Evolutionary conservation across 2,113 vertebrate species (phyloP).

Genomic region (Aleadryas rufinucha): DNA sequence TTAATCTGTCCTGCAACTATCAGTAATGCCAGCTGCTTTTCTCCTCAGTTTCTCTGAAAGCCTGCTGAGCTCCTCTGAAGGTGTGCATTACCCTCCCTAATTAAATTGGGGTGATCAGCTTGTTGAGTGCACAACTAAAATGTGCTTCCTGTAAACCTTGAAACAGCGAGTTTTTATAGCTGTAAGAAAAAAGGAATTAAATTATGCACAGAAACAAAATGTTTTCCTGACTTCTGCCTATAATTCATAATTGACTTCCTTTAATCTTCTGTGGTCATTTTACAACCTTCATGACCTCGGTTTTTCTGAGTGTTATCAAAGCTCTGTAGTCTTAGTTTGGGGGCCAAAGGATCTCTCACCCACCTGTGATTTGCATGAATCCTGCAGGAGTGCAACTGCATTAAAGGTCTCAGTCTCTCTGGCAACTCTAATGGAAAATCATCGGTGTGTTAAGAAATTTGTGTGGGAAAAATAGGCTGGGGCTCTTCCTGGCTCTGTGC

Average conservation of each 20-base stretch:
- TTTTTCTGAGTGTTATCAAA: background rate
- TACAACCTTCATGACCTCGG: background rate
- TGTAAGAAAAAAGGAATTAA: background rate
- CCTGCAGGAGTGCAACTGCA: background rate
- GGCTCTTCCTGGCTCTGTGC: background rate
- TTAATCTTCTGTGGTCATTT: background rate
- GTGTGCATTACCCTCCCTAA: background rate
- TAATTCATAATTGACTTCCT: background rate
- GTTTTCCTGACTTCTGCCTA: background rate
- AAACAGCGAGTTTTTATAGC: background rate
- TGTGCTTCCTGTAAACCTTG: background rate
- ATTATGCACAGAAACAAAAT: background rate
- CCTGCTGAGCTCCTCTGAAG: background rate
- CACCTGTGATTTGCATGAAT: background rate
- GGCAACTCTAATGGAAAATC: background rate
- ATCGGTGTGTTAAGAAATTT: background rate
- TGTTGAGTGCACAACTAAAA: background rate
- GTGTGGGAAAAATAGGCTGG: background rate
- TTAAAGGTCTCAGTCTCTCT: background rate
- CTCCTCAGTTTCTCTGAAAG: background rate
- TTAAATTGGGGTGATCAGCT: background rate
- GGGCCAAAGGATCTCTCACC: background rate
- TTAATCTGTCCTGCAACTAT: background rate
- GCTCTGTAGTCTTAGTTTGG: fast-evolving
- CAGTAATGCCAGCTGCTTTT: background rate